These are phyloP conservation scores for Coreius guichenoti DNA, from an alignment of 2,797 vertebrate species.

Conservation along the genomic window DNA sequence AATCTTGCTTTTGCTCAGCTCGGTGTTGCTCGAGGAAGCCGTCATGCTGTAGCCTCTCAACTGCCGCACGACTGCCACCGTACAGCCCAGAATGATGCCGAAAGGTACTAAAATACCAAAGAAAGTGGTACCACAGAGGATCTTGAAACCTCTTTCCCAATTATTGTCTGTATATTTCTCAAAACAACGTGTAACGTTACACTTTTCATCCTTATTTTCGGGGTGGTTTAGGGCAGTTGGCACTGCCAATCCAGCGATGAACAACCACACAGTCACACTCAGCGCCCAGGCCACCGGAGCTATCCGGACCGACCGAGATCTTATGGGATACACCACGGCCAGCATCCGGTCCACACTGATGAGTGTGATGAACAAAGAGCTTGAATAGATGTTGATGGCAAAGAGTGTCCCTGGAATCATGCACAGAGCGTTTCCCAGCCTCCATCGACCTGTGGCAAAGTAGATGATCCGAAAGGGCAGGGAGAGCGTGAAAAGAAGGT, in stretches of 20 bases:
- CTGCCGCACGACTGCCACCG: conserved; percentile 47
- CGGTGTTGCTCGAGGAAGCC: background rate
- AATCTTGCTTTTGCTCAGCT: conserved; percentile 51
- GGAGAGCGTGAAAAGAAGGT: conserved; percentile 56
- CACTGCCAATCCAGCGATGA: conserved; percentile 45
- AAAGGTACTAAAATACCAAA: conserved; percentile 55
- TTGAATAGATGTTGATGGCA: conserved; percentile 60
- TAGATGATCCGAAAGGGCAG: conserved; percentile 61
- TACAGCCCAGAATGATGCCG: conserved; percentile 55
- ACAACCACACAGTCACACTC: conserved; percentile 49
- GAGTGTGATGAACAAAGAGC: conserved; percentile 61
- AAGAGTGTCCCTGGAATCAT: conserved; percentile 55
- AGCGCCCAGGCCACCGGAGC: conserved; percentile 11
- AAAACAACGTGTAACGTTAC: conserved; percentile 49
- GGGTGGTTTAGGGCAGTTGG: conserved; percentile 55
- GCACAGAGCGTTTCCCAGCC: conserved; percentile 44
- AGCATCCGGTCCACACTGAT: conserved; percentile 65
- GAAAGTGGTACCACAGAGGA: conserved; percentile 46
- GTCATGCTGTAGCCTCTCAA: conserved; percentile 11
- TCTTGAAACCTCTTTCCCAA: conserved; percentile 46
- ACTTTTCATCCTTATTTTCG: background rate
- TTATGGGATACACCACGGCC: conserved; percentile 62
- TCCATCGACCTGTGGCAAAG: conserved; percentile 40
- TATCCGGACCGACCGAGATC: conserved; percentile 52
- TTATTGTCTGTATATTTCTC: conserved; percentile 6